Base-by-base conservation (phyloP, 2,888 invertebrate species). In the Eilema griseolum region DNA sequence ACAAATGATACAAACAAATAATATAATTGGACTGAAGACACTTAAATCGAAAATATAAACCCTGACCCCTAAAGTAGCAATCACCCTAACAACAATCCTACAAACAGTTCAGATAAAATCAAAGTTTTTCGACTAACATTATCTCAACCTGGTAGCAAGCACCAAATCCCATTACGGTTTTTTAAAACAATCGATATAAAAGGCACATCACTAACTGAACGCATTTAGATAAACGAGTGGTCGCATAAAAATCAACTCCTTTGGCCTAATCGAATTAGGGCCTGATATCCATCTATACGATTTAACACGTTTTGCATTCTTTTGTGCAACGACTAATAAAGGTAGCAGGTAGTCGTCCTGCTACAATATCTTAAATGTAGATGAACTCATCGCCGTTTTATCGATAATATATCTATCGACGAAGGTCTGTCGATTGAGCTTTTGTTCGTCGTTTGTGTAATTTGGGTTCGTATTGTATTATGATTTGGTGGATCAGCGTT, bases 271-370 rank as follows among this genome's bases (percentile, higher is more conserved):
- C 94, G 94, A 94, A 95, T 95, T 95, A 95, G 93, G 91, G 83
- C 78, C 84, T 84, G 94, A 94, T 94, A 93, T 88, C 87, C 91
- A 94, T 94, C 93, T 89, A 91, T 88, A 89, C 93, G 89, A 92
- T 92, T 94, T 94, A 93, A 93, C 95, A 94, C 94, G 90, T 94
- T 94, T 93, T 92, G 94, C 92, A 92, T 93, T 90, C 92, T 91
- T 93, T 93, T 92, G 91, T 93, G 89, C 89, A 84, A 85, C 85
- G 86, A 83, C 91, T 92, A 93, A 93, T 94, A 93, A 92, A 92
- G 88, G 88, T 82, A 85, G 92, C 94, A 94, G 95, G 95, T 95
- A 95, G 94, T 82, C 85, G 80, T 79, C 87, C 88, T 87, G 85
- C 87, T 88, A 89, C 88, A 88, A 88, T 91, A 91, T 90, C 90